Percentiles rank a stretch among this genome's conserved stretches.
phyloP scores from a whole-genome alignment of 2,888 invertebrate genomes.

The Odontocolon sp. region DNA sequence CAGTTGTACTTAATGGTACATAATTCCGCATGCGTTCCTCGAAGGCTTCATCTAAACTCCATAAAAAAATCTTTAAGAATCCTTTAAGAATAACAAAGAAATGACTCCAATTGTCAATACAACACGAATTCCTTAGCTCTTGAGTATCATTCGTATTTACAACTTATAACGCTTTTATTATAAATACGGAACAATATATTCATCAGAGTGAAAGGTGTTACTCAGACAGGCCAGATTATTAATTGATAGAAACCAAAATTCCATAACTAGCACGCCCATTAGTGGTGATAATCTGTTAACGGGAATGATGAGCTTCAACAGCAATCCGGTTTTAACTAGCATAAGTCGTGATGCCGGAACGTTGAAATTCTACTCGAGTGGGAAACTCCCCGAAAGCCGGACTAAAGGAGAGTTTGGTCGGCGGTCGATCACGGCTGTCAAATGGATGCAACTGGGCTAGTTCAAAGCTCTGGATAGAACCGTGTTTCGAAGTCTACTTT shows the following conservation, averaged over 20 bases:
- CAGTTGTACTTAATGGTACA: too few species aligned
- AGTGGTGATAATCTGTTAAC: constrained; percentile 47
- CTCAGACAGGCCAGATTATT: too few species aligned
- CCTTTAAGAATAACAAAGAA: too few species aligned
- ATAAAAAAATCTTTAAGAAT: too few species aligned
- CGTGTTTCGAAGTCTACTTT: constrained; percentile 28
- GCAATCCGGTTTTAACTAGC: constrained; percentile 60
- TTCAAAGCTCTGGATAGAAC: not conserved
- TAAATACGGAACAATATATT: too few species aligned
- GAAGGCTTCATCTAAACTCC: too few species aligned
- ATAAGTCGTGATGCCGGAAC: constrained; percentile 53
- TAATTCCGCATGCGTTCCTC: too few species aligned
- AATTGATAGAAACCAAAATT: not conserved
- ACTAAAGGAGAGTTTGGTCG: constrained; percentile 60
- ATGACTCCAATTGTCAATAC: too few species aligned
- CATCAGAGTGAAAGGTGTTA: too few species aligned
- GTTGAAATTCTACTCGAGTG: constrained; percentile 1
- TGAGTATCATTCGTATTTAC: too few species aligned
- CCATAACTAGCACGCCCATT: not conserved
- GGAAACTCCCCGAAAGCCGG: constrained; percentile 51
- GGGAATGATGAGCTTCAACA: constrained; percentile 32
- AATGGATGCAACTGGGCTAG: constrained; percentile 34
- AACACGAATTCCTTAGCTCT: too few species aligned
- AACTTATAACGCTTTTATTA: too few species aligned
- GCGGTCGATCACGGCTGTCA: constrained; percentile 54